Base-by-base conservation (phyloP, 2,888 invertebrate genomes). In the Mesoligia furuncula region DNA sequence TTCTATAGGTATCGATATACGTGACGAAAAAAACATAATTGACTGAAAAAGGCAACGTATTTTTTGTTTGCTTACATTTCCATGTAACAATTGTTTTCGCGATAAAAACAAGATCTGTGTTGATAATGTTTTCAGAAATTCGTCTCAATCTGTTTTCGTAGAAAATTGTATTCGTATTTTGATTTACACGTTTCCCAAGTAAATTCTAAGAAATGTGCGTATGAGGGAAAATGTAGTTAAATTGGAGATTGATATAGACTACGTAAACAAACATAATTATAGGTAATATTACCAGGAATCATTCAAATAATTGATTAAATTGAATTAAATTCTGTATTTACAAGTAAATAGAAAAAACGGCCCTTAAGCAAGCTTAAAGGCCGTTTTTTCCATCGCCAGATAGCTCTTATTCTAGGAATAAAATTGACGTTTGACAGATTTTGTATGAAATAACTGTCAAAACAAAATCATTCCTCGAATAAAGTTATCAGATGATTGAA, bases 121-220 rank as follows among this genome's bases (percentile, higher is more conserved):
- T 45, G 13, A 67, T 45, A 67, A 66, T 31, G 3, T 51, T 20
- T 31, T 31, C 11, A 15, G 39, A 7, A 67, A 67, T 3, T 45
- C 42, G 1, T 15, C 1, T 31, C 15, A 42, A 27, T 17, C 6
- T 51, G 15, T 13, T 15, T 79, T 68, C 31, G 3, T 11, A 11
- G 48, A 69, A 57, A 24, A 77, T 45, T 54, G 36, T n/a, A 17
- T 17, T 45, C 24, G 15, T 31, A 51, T 5, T 69, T 69, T 62
- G 31, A 68, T 68, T 62, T 68, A 61, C 31, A 24, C 42, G 17
- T 15, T 51, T 36, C 13, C 6, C 13, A 9, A 2, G 5, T 24
- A 39, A 8, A 62, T 80, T 62, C 62, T 6, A 27, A n/a, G 51
- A 79, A 79, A 2, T 27, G 39, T 24, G 20, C 36, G 7, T 66